Percentiles rank a stretch among this genome's conserved stretches.
These are phyloP conservation scores for Antidorcas marsupialis DNA, from an alignment of 2,113 vertebrate genomes.

Conservation along the genomic window DNA sequence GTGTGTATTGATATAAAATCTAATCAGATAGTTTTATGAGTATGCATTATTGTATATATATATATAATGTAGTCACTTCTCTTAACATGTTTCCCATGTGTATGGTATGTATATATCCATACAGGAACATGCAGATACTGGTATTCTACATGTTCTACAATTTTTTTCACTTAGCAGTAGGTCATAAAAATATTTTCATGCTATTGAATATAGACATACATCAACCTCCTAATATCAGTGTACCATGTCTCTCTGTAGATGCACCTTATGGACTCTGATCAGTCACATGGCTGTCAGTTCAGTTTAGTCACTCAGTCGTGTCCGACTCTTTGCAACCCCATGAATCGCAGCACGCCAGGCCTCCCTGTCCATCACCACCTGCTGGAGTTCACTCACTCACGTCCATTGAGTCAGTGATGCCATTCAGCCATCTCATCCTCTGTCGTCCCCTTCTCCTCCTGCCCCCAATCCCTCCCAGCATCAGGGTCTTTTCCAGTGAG, in stretches of 20 bases:
- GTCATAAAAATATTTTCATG: background rate
- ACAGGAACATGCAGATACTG: background rate
- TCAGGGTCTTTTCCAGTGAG: too few relatives aligned
- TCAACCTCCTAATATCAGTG: background rate
- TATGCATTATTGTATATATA: background rate
- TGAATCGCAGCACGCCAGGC: too few relatives aligned
- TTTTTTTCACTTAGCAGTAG: background rate
- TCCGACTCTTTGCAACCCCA: too few relatives aligned
- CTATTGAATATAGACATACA: background rate
- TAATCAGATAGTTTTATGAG: background rate
- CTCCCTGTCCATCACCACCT: too few relatives aligned
- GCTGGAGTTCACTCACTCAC: too few relatives aligned
- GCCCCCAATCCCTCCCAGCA: too few relatives aligned
- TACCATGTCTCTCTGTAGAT: background rate
- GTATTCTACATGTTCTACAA: background rate
- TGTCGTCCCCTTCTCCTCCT: too few relatives aligned
- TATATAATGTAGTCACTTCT: background rate
- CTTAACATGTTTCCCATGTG: background rate
- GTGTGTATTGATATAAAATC: background rate
- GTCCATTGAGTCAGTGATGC: fast-evolving
- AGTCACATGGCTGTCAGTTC: background rate
- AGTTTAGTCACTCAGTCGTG: too few relatives aligned
- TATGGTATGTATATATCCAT: background rate
- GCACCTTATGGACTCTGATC: background rate
- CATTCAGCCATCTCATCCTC: too few relatives aligned